These are phyloP conservation scores for Aphelinus certus DNA, from an alignment of 1,140 invertebrate species.

Conservation along the genomic window DNA sequence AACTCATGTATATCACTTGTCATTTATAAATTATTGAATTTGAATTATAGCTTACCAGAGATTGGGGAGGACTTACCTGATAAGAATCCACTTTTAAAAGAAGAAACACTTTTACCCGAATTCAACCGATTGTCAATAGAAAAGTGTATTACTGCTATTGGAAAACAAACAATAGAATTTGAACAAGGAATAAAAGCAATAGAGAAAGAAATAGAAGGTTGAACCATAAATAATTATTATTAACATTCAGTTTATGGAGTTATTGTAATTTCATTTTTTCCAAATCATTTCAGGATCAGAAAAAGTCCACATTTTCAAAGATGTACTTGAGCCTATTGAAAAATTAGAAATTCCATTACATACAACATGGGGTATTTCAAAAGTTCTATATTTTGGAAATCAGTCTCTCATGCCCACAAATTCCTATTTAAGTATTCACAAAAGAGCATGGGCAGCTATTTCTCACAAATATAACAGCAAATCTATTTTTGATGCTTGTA, in stretches of 20 bases:
- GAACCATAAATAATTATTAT: not conserved
- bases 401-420: constrained; percentile 81
- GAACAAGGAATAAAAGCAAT: constrained; percentile 78
- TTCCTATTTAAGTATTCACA: constrained; percentile 78
- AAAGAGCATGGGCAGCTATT: constrained; percentile 74
- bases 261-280: constrained; percentile 29
- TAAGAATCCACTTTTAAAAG: constrained; percentile 78
- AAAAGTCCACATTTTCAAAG: constrained; percentile 73
- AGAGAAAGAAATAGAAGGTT: constrained; percentile 66
- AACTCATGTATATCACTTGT: not conserved
- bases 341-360: constrained; percentile 76
- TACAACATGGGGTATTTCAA: constrained; percentile 86
- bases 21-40: constrained; percentile 11
- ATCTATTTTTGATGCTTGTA: constrained; percentile 74
- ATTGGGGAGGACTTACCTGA: constrained; percentile 83
- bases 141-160: constrained; percentile 83
- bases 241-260: constrained; percentile 16
- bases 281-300: constrained; percentile 51
- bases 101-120: constrained; percentile 76
- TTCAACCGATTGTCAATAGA: constrained; percentile 84
- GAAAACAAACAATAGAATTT: constrained; percentile 83
- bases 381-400: constrained; percentile 83
- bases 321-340: constrained; percentile 83
- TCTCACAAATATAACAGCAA: constrained; percentile 74
- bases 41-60: constrained; percentile 82